Percentiles rank a stretch among this genome's conserved stretches.
Conservation (phyloP, 2,797 vertebrate species). For the Simalia tracyae region DNA sequence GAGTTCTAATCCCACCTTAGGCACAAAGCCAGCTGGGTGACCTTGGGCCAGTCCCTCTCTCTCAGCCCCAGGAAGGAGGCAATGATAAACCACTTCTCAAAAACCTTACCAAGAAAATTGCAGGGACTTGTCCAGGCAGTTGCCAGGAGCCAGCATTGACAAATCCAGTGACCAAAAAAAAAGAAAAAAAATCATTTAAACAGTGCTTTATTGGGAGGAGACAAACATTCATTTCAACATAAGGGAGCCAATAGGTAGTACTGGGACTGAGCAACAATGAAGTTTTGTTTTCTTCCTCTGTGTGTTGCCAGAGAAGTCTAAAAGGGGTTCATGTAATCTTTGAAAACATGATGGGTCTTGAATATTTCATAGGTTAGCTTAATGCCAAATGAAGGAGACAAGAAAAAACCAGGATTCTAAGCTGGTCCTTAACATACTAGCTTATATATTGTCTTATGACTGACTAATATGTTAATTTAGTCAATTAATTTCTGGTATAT, state of each 20-base stretch:
- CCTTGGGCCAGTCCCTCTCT: background rate
- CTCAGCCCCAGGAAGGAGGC: background rate
- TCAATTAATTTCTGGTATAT: background rate
- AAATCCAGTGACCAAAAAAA: background rate
- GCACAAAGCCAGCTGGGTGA: background rate
- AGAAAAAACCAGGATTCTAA: background rate
- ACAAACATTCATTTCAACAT: background rate
- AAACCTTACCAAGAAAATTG: background rate
- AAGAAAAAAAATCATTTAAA: background rate
- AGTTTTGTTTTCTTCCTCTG: background rate
- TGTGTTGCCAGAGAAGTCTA: background rate
- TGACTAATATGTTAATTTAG: background rate
- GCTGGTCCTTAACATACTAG: background rate
- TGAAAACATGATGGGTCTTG: background rate
- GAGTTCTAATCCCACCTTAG: background rate
- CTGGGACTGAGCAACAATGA: background rate
- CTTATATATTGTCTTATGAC: background rate
- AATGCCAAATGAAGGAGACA: background rate
- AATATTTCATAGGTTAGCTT: background rate
- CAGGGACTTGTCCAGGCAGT: background rate
- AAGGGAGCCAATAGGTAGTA: background rate
- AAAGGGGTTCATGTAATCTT: background rate
- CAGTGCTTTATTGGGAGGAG: background rate
- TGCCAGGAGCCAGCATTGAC: background rate
- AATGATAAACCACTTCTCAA: background rate